Conservation (phyloP, 2,888 invertebrate species). For the Pseudoips prasinana region DNA sequence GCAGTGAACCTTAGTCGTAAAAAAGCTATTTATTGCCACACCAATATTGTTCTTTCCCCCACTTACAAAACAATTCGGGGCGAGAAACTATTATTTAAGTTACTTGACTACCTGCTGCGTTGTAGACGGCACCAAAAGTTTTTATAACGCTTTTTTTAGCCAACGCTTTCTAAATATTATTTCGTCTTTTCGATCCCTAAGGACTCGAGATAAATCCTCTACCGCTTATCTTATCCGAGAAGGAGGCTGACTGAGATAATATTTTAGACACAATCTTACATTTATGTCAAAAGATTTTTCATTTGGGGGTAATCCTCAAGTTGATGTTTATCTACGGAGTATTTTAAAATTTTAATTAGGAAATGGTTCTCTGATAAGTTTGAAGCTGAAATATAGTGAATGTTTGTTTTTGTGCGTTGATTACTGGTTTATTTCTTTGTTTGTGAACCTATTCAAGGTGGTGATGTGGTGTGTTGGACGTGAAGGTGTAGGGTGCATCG, state of each 20-base stretch:
- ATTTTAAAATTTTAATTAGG: conserved; percentile 27
- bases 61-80: conserved; percentile 52
- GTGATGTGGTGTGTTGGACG: conserved; percentile 8
- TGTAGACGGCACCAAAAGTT: conserved; percentile 51
- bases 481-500: conserved; percentile 66
- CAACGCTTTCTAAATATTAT: conserved; percentile 63
- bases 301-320: conserved; percentile 16
- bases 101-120: conserved; percentile 62
- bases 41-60: conserved; percentile 56
- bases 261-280: conserved; percentile 35
- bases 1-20: conserved; percentile 47
- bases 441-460: conserved; percentile 1
- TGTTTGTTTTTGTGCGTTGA: background rate
- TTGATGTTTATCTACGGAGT: conserved; percentile 19
- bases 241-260: conserved; percentile 54
- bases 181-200: conserved; percentile 46
- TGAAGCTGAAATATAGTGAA: conserved; percentile 2
- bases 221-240: conserved; percentile 63
- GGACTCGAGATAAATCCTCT: conserved; percentile 57
- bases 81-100: conserved; percentile 38
- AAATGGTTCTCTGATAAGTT: conserved; percentile 18
- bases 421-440: too few relatives aligned
- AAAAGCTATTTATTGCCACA: conserved; percentile 60
- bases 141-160: conserved; percentile 51
- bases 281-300: conserved; percentile 26